Evolutionary conservation across 2,888 invertebrate genomes (phyloP), one percentile per base, ranked within the genome.

Genomic region (Acrobasis consociella): DNA sequence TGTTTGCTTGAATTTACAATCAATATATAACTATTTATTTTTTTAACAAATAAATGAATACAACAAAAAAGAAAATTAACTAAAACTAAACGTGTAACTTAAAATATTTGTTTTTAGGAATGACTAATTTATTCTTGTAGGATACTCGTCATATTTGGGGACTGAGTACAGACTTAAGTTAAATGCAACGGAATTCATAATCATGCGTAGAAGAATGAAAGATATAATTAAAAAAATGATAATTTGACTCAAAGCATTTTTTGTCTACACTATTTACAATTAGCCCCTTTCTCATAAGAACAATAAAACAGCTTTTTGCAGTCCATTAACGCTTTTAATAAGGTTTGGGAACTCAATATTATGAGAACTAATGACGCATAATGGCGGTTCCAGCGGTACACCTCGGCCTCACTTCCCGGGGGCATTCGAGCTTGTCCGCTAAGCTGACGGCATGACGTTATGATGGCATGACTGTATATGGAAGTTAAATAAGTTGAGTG

Each of bases 361-460:
- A 60, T 50, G 55, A 52, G 58, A 17, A 42, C 62, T 64, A 63
- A 67, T 65, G 64, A 64, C 49, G 64, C 65, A 66, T 67, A 70
- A 73, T 75, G 75, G 67, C 69, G 65, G 66, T 71, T 75, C 71
- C 58, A 74, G 73, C 69, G 56, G 65, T 65, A 69, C 66, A 64
- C 69, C 67, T 72, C 70, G 66, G 68, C 71, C 70, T 69, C 71
- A 67, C 66, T 64, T 67, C 65, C 69, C 69, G 46, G 70, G 75
- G 74, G 75, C 75, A 76, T 76, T 82, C 81, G 72, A 80, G 80
- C 80, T 79, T 83, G 82, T 82, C 82, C 83, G 81, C 46, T 46
- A 7, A 42, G 3, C 46, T 46, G 46, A 10, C 22, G 52, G 22
- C 17, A 9, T 17, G 15, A 15, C 37, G 53, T 15, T 22, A 22